Evolutionary conservation across 1,140 invertebrate species (phyloP), one percentile per base, ranked within the genome.

Genomic region (Dendrolimus punctatus): DNA sequence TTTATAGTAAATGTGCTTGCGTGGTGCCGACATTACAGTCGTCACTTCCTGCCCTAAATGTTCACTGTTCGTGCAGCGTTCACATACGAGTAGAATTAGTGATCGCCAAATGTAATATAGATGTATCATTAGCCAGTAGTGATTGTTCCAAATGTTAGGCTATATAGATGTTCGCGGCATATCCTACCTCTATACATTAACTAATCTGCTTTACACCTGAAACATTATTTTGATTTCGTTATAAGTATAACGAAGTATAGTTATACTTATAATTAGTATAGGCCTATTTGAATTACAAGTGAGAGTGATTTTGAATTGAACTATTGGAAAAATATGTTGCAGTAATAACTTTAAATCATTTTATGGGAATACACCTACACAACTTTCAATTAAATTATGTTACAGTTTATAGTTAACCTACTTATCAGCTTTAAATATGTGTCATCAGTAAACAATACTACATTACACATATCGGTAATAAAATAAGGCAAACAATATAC

Each of bases 61-160:
- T 65, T 64, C 66, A 68, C 65, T 64, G 54, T 62, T 58, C 65
- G 62, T 66, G 72, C 69, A 68, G 69, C 71, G 66, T 64, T 67
- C 77, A 69, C 73, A 66, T 74, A 70, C 67, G 48, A 71, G 76
- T 82, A 83, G 82, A 73, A 62, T 76, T 83, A 85, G 80, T 73
- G 73, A 80, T 77, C 80, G 80, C 82, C 80, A 85, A 85, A 83
- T 83, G 78, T 85, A 82, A 78, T 71, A 80, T 81, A 80, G 76
- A 80, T 78, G 80, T 85, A 85, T 81, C 73, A 73, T 79, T 85
- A 85, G 82, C 76, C 71, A 80, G 78, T 85, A 85, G 80, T 76
- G 72, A 83, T 78, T 76, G 78, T 85, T 85, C 82, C 82, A 85
- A 85, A 85, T 81, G 78, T 81, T 83, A 85, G 82, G 65, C 69